Conservation (phyloP, 2,797 vertebrate species). For the Orestias chungarensis region DNA sequence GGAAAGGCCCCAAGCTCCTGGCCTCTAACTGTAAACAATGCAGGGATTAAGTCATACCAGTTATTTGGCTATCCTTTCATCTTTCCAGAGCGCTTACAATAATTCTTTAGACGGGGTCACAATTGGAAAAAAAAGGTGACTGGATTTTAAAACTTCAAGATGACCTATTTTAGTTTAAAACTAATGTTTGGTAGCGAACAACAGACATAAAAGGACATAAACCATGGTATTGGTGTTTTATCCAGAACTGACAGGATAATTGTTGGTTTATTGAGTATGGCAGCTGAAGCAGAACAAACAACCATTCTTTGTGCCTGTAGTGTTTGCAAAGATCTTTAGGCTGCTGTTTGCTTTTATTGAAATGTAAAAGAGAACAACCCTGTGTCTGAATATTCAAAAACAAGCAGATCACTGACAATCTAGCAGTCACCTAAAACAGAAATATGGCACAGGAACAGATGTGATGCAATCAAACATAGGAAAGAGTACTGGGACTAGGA, state of each 20-base stretch:
- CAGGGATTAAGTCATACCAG: conserved; percentile 61
- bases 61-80: conserved; percentile 67
- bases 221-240: conserved; percentile 8
- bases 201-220: background rate
- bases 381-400: conserved; percentile 24
- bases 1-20: conserved; percentile 42
- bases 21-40: conserved; percentile 60
- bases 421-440: conserved; percentile 25
- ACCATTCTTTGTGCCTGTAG: conserved; percentile 27
- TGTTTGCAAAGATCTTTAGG: conserved; percentile 7
- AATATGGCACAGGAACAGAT: conserved; percentile 19
- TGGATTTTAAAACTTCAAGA: conserved; percentile 7
- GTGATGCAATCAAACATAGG: conserved; percentile 20
- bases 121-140: background rate
- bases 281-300: conserved; percentile 22
- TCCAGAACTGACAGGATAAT: background rate
- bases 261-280: conserved; percentile 7
- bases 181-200: conserved; percentile 1
- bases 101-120: conserved; percentile 44
- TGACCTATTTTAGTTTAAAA: conserved; percentile 9
- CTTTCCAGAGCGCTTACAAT: conserved; percentile 47
- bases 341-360: conserved; percentile 23
- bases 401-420: conserved; percentile 25
- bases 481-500: too few relatives aligned
- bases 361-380: conserved; percentile 26